These are phyloP conservation scores for Chrysolina americana DNA, from an alignment of 2,888 invertebrate genomes.

Conservation along the genomic window DNA sequence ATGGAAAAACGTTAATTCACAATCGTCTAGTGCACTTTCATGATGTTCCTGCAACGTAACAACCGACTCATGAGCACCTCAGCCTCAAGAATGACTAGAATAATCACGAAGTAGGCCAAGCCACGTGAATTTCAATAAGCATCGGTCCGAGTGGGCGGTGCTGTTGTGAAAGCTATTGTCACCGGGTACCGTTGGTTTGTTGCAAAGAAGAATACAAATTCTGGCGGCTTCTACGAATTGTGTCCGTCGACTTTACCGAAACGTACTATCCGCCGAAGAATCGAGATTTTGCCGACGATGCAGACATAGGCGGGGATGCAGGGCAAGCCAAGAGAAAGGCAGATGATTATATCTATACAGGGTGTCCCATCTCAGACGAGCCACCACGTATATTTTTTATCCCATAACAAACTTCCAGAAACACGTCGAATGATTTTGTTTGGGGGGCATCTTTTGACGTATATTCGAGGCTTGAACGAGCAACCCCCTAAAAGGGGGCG, in stretches of 20 bases:
- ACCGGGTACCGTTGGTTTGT: constrained; percentile 4
- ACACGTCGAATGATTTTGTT: no score
- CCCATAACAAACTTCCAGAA: no score
- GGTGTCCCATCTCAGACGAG: no score
- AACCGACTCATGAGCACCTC: neutral
- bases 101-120: constrained; percentile 10
- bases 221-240: constrained; percentile 1
- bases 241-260: neutral
- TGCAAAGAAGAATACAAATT: constrained; percentile 20
- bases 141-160: constrained; percentile 10
- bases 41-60: neutral
- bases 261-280: neutral
- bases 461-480: no score
- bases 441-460: no score
- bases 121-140: constrained; percentile 15
- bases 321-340: no score
- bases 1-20: no score
- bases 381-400: no score
- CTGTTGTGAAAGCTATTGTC: constrained; percentile 22
- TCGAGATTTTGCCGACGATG: neutral
- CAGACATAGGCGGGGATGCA: no score
- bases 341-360: neutral
- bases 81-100: constrained; percentile 10
- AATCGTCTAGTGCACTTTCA: neutral
- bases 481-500: no score